Conservation (phyloP, 2,113 vertebrate species). For the Scophthalmus maximus region DNA sequence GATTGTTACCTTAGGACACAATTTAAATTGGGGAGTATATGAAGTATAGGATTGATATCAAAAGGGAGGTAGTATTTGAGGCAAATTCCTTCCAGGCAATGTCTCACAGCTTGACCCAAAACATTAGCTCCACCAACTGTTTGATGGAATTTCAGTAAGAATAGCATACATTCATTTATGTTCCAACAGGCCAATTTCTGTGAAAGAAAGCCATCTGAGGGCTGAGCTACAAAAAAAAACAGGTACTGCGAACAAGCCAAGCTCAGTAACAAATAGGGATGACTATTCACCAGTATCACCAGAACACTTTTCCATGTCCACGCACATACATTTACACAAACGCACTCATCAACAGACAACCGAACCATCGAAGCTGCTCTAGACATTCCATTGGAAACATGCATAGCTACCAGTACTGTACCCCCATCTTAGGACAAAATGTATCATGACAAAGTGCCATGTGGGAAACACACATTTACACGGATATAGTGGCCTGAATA, state of each 20-base stretch:
- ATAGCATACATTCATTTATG: slow-evolving; percentile 73
- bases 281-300: slow-evolving; percentile 49
- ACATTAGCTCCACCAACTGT: slow-evolving; percentile 66
- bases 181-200: slow-evolving; percentile 66
- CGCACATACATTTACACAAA: slow-evolving; percentile 48
- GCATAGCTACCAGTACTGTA: slow-evolving; percentile 65
- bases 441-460: slow-evolving; percentile 50
- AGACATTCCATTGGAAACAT: slow-evolving; percentile 64
- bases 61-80: slow-evolving; percentile 79
- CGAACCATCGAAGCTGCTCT: slow-evolving; percentile 68
- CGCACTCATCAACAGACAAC: slow-evolving; percentile 42
- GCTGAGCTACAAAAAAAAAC: slow-evolving; percentile 43
- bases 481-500: slow-evolving; percentile 52
- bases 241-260: slow-evolving; percentile 47
- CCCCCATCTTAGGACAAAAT: slow-evolving; percentile 52
- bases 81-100: slow-evolving; percentile 70
- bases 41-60: slow-evolving; percentile 55
- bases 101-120: slow-evolving; percentile 85
- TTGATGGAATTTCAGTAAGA: slow-evolving; percentile 65
- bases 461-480: slow-evolving; percentile 47
- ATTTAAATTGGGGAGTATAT: slow-evolving; percentile 31
- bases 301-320: slow-evolving; percentile 44
- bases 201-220: slow-evolving; percentile 39
- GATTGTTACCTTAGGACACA: slow-evolving; percentile 5
- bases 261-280: slow-evolving; percentile 74